A percentile compares a stretch with the other conserved stretches of the same genome.
These are phyloP conservation scores for Tortrix viridana DNA, from an alignment of 2,888 invertebrate species.

Conservation along the genomic window DNA sequence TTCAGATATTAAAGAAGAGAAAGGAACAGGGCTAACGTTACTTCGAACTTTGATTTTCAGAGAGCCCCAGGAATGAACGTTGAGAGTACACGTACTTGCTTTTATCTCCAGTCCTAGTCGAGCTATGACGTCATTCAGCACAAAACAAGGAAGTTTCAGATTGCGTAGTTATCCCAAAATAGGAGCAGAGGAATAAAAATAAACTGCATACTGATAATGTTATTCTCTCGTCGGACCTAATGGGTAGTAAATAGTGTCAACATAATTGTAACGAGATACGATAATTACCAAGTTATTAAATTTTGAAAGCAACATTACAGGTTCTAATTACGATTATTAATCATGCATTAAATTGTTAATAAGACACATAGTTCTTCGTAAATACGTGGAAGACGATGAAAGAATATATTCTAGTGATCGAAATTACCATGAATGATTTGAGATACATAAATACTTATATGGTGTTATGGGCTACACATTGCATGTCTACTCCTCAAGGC, in stretches of 20 bases:
- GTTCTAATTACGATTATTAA: conserved; percentile 15
- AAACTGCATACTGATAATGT: conserved; percentile 19
- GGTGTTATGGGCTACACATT: neutral
- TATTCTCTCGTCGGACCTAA: conserved; percentile 4
- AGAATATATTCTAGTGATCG: conserved; percentile 16
- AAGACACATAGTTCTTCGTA: conserved; percentile 2
- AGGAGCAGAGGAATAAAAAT: conserved; percentile 24
- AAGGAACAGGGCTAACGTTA: neutral
- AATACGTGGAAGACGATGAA: conserved; percentile 3
- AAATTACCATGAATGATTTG: conserved; percentile 7
- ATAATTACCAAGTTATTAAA: neutral
- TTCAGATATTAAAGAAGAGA: too few relatives aligned
- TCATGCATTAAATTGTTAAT: conserved; percentile 11
- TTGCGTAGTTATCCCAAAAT: conserved; percentile 27
- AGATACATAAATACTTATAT: conserved; percentile 5
- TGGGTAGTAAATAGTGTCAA: neutral
- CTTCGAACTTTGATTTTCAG: neutral
- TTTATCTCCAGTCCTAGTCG: conserved; percentile 18
- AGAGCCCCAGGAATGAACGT: neutral
- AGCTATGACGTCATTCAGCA: conserved; percentile 25
- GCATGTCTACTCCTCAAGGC: too few relatives aligned
- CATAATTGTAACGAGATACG: conserved; percentile 11
- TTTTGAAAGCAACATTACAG: conserved; percentile 10
- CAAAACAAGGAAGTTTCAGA: conserved; percentile 31
- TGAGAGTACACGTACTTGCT: conserved; percentile 20